Percentiles rank a stretch among this genome's conserved stretches.
phyloP scores from a whole-genome alignment of 2,797 vertebrate species.

The Rhyacichthys aspro region DNA sequence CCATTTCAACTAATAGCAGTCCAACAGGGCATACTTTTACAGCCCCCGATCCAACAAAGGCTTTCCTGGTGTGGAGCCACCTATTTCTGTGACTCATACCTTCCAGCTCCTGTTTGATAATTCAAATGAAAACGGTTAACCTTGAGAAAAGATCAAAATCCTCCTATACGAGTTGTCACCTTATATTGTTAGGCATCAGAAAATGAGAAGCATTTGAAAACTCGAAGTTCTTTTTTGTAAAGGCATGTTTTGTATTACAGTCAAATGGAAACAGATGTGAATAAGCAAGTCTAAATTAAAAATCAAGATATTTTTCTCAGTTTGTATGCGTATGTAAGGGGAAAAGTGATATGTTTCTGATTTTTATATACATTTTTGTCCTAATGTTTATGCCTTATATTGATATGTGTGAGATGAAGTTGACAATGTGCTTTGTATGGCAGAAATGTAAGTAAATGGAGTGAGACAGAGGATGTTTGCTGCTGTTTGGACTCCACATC shows the following conservation, averaged over 20 bases:
- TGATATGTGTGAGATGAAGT: conserved; percentile 5
- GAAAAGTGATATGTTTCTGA: conserved; percentile 12
- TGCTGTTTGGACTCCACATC: conserved; percentile 46
- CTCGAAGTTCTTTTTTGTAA: conserved; percentile 22
- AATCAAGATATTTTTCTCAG: no score
- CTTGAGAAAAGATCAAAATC: conserved; percentile 20
- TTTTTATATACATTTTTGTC: conserved; percentile 6
- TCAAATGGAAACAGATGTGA: conserved; percentile 58
- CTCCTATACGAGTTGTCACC: no score
- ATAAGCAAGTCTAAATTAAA: no score
- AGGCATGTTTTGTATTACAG: conserved; percentile 42
- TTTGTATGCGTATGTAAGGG: conserved; percentile 31
- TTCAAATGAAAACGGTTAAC: neutral
- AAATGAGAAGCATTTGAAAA: conserved; percentile 23
- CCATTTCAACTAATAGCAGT: conserved; percentile 12
- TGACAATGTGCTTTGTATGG: neutral
- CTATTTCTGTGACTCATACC: conserved; percentile 19
- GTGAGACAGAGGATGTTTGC: conserved; percentile 39
- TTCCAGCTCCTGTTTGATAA: conserved; percentile 9
- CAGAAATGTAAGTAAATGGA: neutral
- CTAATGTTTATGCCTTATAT: neutral
- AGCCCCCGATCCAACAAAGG: neutral
- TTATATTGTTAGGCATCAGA: conserved; percentile 20
- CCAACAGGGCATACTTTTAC: neutral
- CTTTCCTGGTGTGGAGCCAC: conserved; percentile 18